Conservation (phyloP, 2,888 invertebrate genomes). For the Stegophylla sp. region DNA sequence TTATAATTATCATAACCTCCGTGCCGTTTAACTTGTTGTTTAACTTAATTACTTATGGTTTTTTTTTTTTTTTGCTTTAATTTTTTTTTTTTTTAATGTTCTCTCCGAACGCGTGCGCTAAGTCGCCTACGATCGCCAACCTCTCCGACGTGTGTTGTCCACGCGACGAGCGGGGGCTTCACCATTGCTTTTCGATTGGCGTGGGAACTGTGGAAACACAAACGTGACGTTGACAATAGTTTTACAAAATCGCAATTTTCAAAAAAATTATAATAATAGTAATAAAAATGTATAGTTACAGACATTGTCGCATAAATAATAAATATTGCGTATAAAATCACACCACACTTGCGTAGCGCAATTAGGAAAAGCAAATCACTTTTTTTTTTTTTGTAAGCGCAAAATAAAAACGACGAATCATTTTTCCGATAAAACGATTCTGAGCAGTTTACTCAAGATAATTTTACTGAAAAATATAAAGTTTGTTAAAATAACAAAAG, state of each 20-base stretch:
- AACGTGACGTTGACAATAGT: not conserved
- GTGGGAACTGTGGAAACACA: constrained; percentile 46
- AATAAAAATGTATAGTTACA: too few species aligned
- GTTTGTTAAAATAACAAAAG: too few species aligned
- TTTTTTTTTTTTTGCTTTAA: not conserved
- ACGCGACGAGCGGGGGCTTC: constrained; percentile 14
- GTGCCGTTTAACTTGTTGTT: not conserved
- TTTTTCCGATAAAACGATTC: too few species aligned
- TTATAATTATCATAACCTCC: not conserved
- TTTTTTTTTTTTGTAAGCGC: too few species aligned
- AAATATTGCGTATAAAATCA: not conserved
- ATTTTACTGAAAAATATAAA: too few species aligned
- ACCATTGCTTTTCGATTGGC: constrained; percentile 51
- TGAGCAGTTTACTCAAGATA: too few species aligned
- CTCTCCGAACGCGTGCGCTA: constrained; percentile 34
- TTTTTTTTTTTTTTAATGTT: constrained; percentile 13
- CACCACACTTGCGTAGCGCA: too few species aligned
- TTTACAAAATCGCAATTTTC: not conserved
- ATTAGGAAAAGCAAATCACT: too few species aligned
- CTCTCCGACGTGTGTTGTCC: not conserved
- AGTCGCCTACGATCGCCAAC: constrained; percentile 38
- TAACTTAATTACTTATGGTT: not conserved
- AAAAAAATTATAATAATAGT: not conserved
- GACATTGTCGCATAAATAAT: too few species aligned
- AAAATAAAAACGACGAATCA: too few species aligned